A percentile compares a stretch with the other conserved stretches of the same genome.
Evolutionary conservation across 2,797 vertebrate species (phyloP).

Genomic region (Channa striata): DNA sequence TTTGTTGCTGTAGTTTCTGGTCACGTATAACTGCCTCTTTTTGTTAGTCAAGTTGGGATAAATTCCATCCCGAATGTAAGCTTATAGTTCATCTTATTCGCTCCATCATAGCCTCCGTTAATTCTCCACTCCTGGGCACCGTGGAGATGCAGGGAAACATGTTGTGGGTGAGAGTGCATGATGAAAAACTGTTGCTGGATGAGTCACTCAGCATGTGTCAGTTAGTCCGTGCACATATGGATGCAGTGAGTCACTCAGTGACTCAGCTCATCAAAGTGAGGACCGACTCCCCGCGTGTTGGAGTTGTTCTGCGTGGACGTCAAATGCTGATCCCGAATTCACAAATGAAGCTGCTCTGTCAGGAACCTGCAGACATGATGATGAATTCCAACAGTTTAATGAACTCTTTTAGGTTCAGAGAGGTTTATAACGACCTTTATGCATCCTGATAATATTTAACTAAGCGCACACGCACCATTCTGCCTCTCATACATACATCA

Average conservation of each 20-base stretch:
- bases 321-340: background rate
- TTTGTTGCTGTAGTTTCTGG: too few species aligned
- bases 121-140: background rate
- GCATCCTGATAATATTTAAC: too few species aligned
- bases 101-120: background rate
- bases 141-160: background rate
- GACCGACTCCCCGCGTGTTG: background rate
- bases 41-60: too few species aligned
- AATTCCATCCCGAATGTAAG: too few species aligned
- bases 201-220: constrained; percentile 3
- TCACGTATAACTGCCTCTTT: too few species aligned
- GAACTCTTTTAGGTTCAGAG: background rate
- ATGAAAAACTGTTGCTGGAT: background rate
- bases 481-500: too few species aligned
- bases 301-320: background rate
- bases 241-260: background rate
- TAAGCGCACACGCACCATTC: too few species aligned
- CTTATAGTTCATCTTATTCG: background rate
- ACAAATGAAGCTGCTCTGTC: background rate
- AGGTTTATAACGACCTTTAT: background rate
- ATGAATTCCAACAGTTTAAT: background rate
- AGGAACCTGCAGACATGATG: constrained; percentile 5
- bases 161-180: background rate
- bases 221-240: background rate
- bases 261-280: background rate